These are phyloP conservation scores for Lysiphlebus fabarum DNA, from an alignment of 1,140 invertebrate species.

Conservation along the genomic window DNA sequence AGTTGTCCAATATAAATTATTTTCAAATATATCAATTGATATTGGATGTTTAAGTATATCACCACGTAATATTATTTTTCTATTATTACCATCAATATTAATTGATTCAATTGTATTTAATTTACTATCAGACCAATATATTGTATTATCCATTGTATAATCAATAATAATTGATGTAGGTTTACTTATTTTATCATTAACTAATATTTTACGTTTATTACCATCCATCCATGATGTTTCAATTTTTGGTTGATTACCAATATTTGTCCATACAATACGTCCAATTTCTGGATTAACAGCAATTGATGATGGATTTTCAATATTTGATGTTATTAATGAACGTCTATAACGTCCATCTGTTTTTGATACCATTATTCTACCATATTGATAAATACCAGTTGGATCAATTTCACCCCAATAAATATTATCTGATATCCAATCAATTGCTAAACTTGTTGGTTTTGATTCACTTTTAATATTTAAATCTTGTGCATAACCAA, in stretches of 20 bases:
- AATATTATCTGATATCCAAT: slow-evolving; percentile 89
- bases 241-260: slow-evolving; percentile 78
- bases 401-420: slow-evolving; percentile 91
- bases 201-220: slow-evolving; percentile 73
- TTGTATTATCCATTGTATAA: slow-evolving; percentile 79
- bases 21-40: slow-evolving; percentile 91
- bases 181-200: slow-evolving; percentile 75
- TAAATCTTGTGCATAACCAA: slow-evolving; percentile 84
- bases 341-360: slow-evolving; percentile 86
- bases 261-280: slow-evolving; percentile 86
- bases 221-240: slow-evolving; percentile 96
- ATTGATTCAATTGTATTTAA: slow-evolving; percentile 90
- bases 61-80: slow-evolving; percentile 71
- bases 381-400: slow-evolving; percentile 67
- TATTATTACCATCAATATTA: slow-evolving; percentile 75
- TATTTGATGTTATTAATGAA: slow-evolving; percentile 66
- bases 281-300: slow-evolving; percentile 84
- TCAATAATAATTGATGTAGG: slow-evolving; percentile 89
- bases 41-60: slow-evolving; percentile 76
- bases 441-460: slow-evolving; percentile 81
- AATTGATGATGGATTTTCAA: slow-evolving; percentile 82
- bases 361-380: slow-evolving; percentile 81
- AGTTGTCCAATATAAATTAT: slow-evolving; percentile 84
- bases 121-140: slow-evolving; percentile 96
- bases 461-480: slow-evolving; percentile 75